A percentile compares a stretch with the other conserved stretches of the same genome.
Evolutionary conservation across 1,140 invertebrate genomes (phyloP).

Genomic region (Trypoxylus dichotomus): DNA sequence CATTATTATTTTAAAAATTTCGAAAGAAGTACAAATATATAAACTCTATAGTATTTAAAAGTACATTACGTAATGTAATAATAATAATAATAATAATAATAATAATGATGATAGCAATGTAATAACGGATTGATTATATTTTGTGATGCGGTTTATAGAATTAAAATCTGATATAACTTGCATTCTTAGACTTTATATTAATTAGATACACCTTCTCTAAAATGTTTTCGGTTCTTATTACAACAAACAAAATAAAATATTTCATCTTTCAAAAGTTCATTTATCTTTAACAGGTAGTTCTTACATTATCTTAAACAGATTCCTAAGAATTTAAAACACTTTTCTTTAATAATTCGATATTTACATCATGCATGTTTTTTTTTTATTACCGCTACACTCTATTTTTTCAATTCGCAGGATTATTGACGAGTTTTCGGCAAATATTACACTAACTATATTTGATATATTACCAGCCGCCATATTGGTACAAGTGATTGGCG

Average conservation of each 20-base stretch:
- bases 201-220: background rate
- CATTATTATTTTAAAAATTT: background rate
- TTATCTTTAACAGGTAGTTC: constrained; percentile 31
- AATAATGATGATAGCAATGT: no score
- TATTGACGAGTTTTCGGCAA: no score
- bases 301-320: constrained; percentile 16
- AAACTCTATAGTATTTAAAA: constrained; percentile 34
- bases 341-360: background rate
- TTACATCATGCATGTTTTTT: constrained; percentile 17
- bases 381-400: background rate
- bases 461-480: no score
- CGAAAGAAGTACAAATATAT: constrained; percentile 13
- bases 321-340: background rate
- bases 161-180: constrained; percentile 8
- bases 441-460: no score
- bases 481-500: no score
- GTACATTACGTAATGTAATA: constrained; percentile 33
- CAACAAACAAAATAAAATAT: constrained; percentile 25
- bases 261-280: constrained; percentile 26
- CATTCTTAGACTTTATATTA: constrained; percentile 16
- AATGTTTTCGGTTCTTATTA: background rate
- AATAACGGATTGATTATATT: constrained; percentile 31
- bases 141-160: constrained; percentile 26
- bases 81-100: no score
- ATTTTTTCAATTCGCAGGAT: no score